phyloP scores from a whole-genome alignment of 2,113 vertebrate genomes.

The Calidris pugnax region DNA sequence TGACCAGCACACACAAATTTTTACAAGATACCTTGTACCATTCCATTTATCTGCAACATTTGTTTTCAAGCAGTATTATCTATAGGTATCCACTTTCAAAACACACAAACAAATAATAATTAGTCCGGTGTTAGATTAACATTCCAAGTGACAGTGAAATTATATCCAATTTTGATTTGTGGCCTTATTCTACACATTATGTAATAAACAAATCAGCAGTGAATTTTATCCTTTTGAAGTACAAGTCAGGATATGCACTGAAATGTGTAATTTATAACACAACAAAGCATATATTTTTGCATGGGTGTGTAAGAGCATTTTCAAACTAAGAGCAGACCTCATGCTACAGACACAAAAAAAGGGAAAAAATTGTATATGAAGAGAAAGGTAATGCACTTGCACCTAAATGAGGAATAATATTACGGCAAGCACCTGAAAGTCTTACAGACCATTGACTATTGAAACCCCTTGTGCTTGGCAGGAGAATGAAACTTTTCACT shows the following conservation, averaged over 20 bases:
- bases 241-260: not conserved
- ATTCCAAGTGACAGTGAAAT: not conserved
- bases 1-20: not conserved
- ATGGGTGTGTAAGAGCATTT: not conserved
- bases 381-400: not conserved
- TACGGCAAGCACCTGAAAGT: not conserved
- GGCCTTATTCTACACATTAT: not conserved
- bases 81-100: not conserved
- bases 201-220: not conserved
- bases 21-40: not conserved
- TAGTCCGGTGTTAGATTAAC: not conserved
- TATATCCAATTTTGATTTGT: not conserved
- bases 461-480: not conserved
- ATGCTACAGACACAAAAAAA: not conserved
- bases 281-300: not conserved
- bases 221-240: not conserved
- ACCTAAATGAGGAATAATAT: not conserved
- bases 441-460: not conserved
- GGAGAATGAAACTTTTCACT: not conserved
- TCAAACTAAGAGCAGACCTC: not conserved
- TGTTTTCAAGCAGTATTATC: not conserved
- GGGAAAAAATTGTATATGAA: not conserved
- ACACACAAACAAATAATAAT: not conserved
- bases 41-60: not conserved
- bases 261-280: not conserved